Evolutionary conservation across 2,888 invertebrate genomes (phyloP).

Genomic region (Nephrotoma flavescens): DNA sequence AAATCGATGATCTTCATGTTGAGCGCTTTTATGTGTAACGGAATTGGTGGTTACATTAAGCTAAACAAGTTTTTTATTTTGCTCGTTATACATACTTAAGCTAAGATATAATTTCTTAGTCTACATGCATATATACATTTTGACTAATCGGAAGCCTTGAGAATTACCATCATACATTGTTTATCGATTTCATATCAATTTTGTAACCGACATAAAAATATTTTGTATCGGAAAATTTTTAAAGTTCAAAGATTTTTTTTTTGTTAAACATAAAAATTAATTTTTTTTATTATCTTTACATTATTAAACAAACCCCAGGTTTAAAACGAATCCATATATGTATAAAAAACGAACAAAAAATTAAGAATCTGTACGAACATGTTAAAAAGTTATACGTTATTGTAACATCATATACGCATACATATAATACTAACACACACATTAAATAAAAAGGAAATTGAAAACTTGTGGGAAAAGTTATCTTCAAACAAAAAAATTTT

Average conservation of each 20-base stretch:
- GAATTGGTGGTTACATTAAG: neutral
- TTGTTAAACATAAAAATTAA: neutral
- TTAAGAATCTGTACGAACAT: neutral
- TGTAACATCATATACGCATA: neutral
- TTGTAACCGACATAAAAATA: neutral
- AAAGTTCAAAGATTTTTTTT: neutral
- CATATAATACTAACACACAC: neutral
- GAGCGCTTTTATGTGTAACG: neutral
- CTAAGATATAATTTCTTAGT: neutral
- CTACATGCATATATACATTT: neutral
- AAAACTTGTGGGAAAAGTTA: neutral
- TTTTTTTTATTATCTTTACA: neutral
- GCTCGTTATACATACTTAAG: neutral
- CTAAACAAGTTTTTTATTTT: neutral
- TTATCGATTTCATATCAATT: neutral
- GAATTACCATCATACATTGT: neutral
- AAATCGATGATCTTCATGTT: neutral
- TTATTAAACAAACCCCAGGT: neutral
- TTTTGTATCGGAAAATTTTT: neutral
- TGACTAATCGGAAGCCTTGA: neutral
- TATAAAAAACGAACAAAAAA: neutral
- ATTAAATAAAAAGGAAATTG: neutral
- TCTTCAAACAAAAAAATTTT: neutral
- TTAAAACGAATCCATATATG: neutral
- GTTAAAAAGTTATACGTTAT: neutral